Evolutionary conservation across 2,888 invertebrate species (phyloP).

Genomic region (Nymphalis c-album): DNA sequence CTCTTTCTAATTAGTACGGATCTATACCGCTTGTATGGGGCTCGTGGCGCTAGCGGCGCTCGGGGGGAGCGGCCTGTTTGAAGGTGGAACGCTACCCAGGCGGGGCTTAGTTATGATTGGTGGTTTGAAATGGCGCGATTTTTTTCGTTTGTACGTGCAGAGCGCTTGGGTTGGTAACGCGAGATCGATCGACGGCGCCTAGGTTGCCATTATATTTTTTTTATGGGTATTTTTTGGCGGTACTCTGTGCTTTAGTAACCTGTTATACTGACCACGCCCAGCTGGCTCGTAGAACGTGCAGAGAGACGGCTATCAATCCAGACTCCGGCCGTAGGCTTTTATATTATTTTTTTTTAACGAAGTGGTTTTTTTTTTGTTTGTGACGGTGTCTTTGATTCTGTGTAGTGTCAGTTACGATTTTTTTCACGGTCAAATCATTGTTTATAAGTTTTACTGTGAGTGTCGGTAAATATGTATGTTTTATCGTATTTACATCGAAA

Average conservation of each 20-base stretch:
- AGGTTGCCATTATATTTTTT: constrained; percentile 78
- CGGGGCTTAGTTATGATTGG: constrained; percentile 60
- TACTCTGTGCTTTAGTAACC: constrained; percentile 74
- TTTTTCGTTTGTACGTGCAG: constrained; percentile 70
- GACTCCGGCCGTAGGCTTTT: constrained; percentile 68
- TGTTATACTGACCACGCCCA: constrained; percentile 77
- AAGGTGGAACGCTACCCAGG: constrained; percentile 60
- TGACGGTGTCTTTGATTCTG: constrained; percentile 68
- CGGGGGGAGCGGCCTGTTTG: constrained; percentile 54
- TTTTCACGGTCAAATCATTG: constrained; percentile 20
- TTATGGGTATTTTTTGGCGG: constrained; percentile 81
- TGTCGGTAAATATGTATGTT: constrained; percentile 4
- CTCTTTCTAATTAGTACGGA: constrained; percentile 72
- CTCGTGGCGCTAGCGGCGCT: constrained; percentile 61
- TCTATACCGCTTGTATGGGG: constrained; percentile 67
- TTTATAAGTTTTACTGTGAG: constrained; percentile 14
- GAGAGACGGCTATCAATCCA: constrained; percentile 70
- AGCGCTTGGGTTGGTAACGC: constrained; percentile 72
- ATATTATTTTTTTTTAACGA: constrained; percentile 58
- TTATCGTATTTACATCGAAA: not conserved
- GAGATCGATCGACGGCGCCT: constrained; percentile 74
- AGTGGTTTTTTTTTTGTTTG: constrained; percentile 70
- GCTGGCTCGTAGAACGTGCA: constrained; percentile 62
- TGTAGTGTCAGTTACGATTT: constrained; percentile 53
- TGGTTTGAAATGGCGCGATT: constrained; percentile 59